Evolutionary conservation across 2,888 invertebrate genomes (phyloP).

Genomic region (Clitarchus hookeri): DNA sequence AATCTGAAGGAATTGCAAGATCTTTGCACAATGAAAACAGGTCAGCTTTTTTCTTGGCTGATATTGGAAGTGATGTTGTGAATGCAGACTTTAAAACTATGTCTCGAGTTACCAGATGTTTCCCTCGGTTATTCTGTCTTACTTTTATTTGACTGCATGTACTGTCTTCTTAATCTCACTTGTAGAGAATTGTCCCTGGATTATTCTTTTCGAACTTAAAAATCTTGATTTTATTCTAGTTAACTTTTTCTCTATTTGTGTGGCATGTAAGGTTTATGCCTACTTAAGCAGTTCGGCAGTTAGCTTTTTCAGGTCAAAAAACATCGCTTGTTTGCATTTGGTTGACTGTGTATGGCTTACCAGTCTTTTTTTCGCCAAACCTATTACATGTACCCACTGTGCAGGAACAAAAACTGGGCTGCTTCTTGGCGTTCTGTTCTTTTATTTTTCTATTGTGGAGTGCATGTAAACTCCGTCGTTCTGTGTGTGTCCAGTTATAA

Average conservation of each 20-base stretch:
- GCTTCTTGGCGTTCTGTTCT: background rate
- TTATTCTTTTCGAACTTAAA: slow-evolving; percentile 15
- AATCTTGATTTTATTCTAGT: slow-evolving; percentile 18
- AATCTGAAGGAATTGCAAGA: background rate
- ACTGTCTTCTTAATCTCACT: background rate
- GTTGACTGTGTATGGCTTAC: slow-evolving; percentile 10
- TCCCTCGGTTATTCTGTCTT: no score
- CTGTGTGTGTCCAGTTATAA: slow-evolving; percentile 1
- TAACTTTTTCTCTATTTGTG: slow-evolving; percentile 16
- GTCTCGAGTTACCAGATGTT: no score
- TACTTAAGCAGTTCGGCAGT: background rate
- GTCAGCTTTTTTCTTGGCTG: slow-evolving; percentile 16
- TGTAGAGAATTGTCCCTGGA: slow-evolving; percentile 18
- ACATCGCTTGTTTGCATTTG: background rate
- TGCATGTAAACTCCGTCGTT: slow-evolving; percentile 16
- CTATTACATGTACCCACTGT: background rate
- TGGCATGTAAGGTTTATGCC: background rate
- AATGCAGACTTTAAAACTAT: no score
- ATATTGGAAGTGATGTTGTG: no score
- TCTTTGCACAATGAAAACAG: slow-evolving; percentile 16
- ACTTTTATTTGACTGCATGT: background rate
- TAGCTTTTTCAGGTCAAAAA: slow-evolving; percentile 19
- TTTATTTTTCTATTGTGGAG: slow-evolving; percentile 17
- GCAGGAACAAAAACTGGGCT: background rate
- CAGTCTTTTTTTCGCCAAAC: slow-evolving; percentile 5